phyloP scores from a whole-genome alignment of 2,113 vertebrate genomes.

The human region DNA sequence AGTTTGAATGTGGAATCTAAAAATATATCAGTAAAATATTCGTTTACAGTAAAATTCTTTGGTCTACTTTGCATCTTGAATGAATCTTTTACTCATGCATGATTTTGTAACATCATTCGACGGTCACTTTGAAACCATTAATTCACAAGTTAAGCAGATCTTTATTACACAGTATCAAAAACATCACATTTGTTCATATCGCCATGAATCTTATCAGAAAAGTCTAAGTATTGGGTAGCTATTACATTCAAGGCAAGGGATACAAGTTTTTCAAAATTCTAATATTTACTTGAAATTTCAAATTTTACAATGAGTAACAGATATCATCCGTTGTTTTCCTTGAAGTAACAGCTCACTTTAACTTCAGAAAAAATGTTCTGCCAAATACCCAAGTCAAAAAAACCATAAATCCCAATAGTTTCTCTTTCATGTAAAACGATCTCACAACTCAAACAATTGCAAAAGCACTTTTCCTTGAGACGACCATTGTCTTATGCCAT shows the following conservation, averaged over 20 bases:
- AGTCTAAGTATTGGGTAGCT: background rate
- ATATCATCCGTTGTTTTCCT: background rate
- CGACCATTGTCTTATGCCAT: background rate
- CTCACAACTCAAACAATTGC: background rate
- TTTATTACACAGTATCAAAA: background rate
- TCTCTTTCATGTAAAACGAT: background rate
- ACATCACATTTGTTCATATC: background rate
- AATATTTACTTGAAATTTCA: background rate
- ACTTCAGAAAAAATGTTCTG: background rate
- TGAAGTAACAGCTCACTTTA: background rate
- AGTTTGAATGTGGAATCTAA: background rate
- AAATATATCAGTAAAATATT: background rate
- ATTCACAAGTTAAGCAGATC: background rate
- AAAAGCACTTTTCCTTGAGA: background rate
- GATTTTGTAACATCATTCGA: background rate
- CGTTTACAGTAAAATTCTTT: background rate
- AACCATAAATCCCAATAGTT: background rate
- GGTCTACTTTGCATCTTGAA: background rate
- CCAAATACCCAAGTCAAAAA: background rate
- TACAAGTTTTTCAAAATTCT: background rate
- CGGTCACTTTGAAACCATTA: background rate
- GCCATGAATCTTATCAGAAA: background rate
- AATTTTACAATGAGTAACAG: background rate
- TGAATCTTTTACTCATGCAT: background rate
- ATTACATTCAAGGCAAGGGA: background rate